Evolutionary conservation across 2,797 vertebrate genomes (phyloP).

Genomic region (Labroides dimidiatus): DNA sequence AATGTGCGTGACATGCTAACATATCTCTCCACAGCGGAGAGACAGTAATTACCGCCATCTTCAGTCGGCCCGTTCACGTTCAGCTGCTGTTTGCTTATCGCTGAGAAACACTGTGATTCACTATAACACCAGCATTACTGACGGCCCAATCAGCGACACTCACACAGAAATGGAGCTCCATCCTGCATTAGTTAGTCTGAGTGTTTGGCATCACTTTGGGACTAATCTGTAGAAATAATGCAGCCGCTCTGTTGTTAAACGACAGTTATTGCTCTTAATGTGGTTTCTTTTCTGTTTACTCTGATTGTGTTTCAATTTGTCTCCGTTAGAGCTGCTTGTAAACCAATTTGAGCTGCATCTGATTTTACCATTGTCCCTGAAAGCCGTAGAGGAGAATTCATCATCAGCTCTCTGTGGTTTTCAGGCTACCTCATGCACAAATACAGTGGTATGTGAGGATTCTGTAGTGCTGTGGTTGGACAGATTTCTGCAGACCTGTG

Average conservation of each 20-base stretch:
- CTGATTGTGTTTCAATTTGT: neutral
- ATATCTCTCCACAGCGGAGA: constrained; percentile 41
- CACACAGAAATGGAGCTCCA: constrained; percentile 16
- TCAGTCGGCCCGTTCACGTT: constrained; percentile 41
- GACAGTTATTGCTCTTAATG: constrained; percentile 8
- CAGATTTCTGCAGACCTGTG: too few species aligned
- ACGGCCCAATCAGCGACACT: constrained; percentile 34
- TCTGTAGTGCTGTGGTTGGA: too few species aligned
- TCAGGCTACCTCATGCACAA: too few species aligned
- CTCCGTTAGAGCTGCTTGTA: neutral
- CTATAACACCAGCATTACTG: constrained; percentile 11
- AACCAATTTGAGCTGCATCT: constrained; percentile 4
- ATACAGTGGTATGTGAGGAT: too few species aligned
- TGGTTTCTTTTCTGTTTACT: neutral
- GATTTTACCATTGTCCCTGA: neutral
- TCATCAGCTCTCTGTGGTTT: too few species aligned
- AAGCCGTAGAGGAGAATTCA: too few species aligned
- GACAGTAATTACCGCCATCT: constrained; percentile 53
- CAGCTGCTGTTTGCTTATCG: constrained; percentile 58
- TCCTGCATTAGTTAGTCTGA: constrained; percentile 14
- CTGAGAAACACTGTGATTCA: constrained; percentile 58
- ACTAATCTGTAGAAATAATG: constrained; percentile 9
- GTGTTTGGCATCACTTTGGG: constrained; percentile 5
- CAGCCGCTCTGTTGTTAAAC: neutral
- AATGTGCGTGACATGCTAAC: constrained; percentile 33